phyloP scores from a whole-genome alignment of 2,888 invertebrate species.

The Marasmarcha lunaedactyla region DNA sequence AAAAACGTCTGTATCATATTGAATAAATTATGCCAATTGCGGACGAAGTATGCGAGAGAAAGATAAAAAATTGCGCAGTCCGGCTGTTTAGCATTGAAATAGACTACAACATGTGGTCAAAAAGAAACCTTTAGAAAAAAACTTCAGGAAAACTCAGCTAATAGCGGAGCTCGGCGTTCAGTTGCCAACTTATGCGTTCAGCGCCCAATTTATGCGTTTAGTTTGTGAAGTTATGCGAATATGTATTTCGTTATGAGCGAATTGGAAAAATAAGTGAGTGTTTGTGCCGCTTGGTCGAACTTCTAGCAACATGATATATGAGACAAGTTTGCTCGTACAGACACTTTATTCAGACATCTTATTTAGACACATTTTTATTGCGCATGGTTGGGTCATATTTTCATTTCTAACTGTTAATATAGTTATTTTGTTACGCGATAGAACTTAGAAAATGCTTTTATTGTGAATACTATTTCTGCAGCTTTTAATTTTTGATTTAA shows the following conservation, averaged over 20 bases:
- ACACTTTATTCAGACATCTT: slow-evolving; percentile 11
- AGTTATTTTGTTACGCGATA: too few relatives aligned
- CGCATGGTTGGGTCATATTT: not conserved
- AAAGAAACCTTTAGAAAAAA: slow-evolving; percentile 15
- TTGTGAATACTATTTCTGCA: too few relatives aligned
- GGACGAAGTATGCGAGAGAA: slow-evolving; percentile 20
- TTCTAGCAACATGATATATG: slow-evolving; percentile 26
- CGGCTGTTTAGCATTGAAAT: slow-evolving; percentile 48
- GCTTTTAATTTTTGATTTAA: too few relatives aligned
- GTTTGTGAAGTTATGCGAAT: slow-evolving; percentile 22
- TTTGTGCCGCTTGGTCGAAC: slow-evolving; percentile 13
- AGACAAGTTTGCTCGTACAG: slow-evolving; percentile 20
- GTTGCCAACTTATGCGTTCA: too few relatives aligned
- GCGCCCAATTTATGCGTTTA: slow-evolving; percentile 52
- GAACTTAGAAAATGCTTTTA: too few relatives aligned
- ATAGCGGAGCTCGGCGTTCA: slow-evolving; percentile 12
- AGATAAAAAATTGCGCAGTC: slow-evolving; percentile 28
- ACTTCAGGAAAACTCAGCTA: slow-evolving; percentile 2
- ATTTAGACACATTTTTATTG: slow-evolving; percentile 10
- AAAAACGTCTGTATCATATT: slow-evolving; percentile 7
- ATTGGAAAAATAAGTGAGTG: slow-evolving; percentile 37
- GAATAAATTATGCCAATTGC: slow-evolving; percentile 31
- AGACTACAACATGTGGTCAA: slow-evolving; percentile 35
- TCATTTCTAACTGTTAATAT: not conserved
- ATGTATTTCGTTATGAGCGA: slow-evolving; percentile 28